These are phyloP conservation scores for Eptesicus fuscus DNA, from an alignment of 2,113 vertebrate genomes.

Conservation along the genomic window DNA sequence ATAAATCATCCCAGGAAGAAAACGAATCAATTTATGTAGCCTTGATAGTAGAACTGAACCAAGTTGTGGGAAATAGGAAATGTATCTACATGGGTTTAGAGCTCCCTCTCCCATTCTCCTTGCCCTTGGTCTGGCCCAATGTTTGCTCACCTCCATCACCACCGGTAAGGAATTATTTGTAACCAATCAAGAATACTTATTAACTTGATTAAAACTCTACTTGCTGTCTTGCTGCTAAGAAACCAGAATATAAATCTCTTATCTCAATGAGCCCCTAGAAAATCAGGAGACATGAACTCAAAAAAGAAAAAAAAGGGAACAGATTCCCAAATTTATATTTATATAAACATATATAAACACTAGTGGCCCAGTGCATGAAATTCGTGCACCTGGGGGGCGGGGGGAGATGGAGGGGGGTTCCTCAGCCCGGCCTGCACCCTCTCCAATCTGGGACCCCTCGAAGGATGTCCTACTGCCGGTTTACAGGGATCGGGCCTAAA, in stretches of 20 bases:
- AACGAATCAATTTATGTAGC: not conserved
- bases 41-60: not conserved
- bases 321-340: not conserved
- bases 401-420: rapidly evolving
- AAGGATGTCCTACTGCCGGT: too few relatives aligned
- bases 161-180: not conserved
- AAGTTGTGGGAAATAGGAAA: not conserved
- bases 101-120: not conserved
- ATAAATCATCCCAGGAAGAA: not conserved
- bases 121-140: not conserved
- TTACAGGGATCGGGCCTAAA: too few relatives aligned
- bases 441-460: too few relatives aligned
- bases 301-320: not conserved
- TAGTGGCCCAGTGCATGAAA: too few relatives aligned
- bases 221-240: not conserved
- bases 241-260: not conserved
- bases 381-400: too few relatives aligned
- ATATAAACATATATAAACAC: too few relatives aligned
- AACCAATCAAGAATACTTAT: not conserved
- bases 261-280: not conserved
- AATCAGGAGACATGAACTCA: not conserved
- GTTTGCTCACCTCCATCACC: not conserved
- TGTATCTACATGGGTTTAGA: too few relatives aligned
- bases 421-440: too few relatives aligned
- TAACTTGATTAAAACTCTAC: not conserved